Base-by-base conservation (phyloP, 2,113 vertebrate genomes). In the Pseudorasbora parva region DNA sequence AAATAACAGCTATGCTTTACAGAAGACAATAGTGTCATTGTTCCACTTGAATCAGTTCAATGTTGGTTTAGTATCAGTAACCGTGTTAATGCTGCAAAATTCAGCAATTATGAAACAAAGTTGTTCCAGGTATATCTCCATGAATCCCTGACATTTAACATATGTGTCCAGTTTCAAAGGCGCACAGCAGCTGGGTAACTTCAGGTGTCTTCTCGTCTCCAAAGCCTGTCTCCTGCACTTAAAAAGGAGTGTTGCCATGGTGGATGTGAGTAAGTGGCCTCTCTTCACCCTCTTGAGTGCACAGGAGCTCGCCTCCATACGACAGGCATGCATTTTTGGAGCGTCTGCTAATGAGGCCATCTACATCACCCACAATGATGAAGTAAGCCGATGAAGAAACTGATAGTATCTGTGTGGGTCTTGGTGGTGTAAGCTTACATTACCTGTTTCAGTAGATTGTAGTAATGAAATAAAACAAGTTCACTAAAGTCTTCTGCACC, bases 201-300 rank as follows among this genome's bases (percentile, higher is more conserved):
- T 54, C 51, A 8, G 33, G 30, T 66, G 17, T 69, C 33, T 69
- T 41, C 64, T n/a, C 33, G 9, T 41, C 19, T 69, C 66, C 33
- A 41, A 69, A 69, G 33, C 19, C 64, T 21, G 10, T 68, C 17
- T 33, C 64, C 66, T n/a, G 66, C 8, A 7, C 43, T 49, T 73
- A 27, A 17, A 43, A 71, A 87, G 73, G 14, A 19, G 75, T 23
- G 21, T 56, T 85, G 86, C 75, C 93, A 98, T 98, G 97, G 96
- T 98, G 93, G 98, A 99, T 87, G 95, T 98, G 25, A 95, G 95
- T 64, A 98, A 98, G 89, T 99, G 97, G 98, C 96, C 98, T 6
- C 93, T 99, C 78, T 99, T 99, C 90, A 97, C 95, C 78, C 91
- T 99, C 21, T 93, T 99, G 88, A 94, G 94, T 0, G 91, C 95